These are phyloP conservation scores for Psilopsiagon aymara DNA, from an alignment of 2,113 vertebrate genomes.

Conservation along the genomic window DNA sequence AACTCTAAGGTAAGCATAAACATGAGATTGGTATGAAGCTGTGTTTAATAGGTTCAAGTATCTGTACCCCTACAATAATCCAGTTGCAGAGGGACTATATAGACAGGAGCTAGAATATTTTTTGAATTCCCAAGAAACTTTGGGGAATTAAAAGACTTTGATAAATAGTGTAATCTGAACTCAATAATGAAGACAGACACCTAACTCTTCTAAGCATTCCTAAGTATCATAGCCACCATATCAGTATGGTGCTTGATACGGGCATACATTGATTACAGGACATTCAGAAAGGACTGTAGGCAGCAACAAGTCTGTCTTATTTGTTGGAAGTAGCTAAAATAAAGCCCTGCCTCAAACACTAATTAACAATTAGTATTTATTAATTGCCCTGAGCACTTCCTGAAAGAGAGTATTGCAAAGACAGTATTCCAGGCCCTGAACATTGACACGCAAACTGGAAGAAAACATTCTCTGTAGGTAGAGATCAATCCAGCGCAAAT, in stretches of 20 bases:
- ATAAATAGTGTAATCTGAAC: neutral
- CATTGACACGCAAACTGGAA: accelerated
- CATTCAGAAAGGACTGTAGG: neutral
- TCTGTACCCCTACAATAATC: neutral
- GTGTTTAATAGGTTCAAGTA: neutral
- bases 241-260: neutral
- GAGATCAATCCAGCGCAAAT: neutral
- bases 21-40: accelerated
- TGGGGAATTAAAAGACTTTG: neutral
- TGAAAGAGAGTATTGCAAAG: neutral
- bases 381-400: neutral
- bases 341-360: neutral
- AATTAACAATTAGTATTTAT: neutral
- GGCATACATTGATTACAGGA: neutral
- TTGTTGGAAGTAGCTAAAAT: neutral
- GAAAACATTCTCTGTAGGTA: neutral
- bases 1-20: neutral
- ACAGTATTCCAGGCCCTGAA: neutral
- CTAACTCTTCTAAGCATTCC: neutral
- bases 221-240: neutral
- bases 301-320: neutral
- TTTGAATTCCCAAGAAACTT: neutral
- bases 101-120: neutral
- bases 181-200: neutral
- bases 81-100: neutral